These are phyloP conservation scores for Camponotus pennsylvanicus DNA, from an alignment of 1,140 invertebrate species.

Conservation along the genomic window DNA sequence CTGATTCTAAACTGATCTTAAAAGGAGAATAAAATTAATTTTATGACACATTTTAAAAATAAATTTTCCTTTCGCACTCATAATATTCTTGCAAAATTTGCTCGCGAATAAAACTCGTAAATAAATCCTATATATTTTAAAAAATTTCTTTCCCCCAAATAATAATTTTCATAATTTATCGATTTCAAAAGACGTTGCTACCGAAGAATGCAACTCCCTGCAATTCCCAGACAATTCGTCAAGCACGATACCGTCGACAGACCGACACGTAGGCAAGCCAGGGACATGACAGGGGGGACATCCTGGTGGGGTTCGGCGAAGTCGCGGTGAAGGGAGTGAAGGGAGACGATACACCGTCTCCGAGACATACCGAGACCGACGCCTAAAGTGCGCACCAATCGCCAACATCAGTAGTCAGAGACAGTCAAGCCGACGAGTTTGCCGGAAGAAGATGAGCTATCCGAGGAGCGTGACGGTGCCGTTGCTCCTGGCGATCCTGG, in stretches of 20 bases:
- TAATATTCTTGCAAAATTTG: neutral
- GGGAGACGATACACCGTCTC: constrained; percentile 70
- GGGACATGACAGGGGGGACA: constrained; percentile 1
- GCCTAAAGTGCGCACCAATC: constrained; percentile 63
- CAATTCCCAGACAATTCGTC: constrained; percentile 18
- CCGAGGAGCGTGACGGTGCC: constrained; percentile 77
- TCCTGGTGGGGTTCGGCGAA: constrained; percentile 63
- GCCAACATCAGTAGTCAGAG: constrained; percentile 83
- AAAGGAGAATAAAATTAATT: constrained; percentile 6
- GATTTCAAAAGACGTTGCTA: neutral
- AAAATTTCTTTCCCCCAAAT: neutral
- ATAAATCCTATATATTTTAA: neutral
- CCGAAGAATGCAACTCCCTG: neutral
- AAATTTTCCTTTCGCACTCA: neutral
- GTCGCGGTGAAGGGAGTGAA: constrained; percentile 72
- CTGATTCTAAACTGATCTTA: neutral
- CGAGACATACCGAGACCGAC: constrained; percentile 72
- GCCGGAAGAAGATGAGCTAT: constrained; percentile 78
- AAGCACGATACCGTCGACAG: constrained; percentile 49
- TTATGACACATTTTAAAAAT: neutral
- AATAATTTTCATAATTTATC: neutral
- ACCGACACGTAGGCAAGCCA: constrained; percentile 50
- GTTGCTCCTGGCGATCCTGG: constrained; percentile 76
- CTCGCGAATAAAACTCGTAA: neutral
- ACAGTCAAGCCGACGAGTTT: constrained; percentile 76